These are phyloP conservation scores for Gallinago media DNA, from an alignment of 2,113 vertebrate species.

Conservation along the genomic window DNA sequence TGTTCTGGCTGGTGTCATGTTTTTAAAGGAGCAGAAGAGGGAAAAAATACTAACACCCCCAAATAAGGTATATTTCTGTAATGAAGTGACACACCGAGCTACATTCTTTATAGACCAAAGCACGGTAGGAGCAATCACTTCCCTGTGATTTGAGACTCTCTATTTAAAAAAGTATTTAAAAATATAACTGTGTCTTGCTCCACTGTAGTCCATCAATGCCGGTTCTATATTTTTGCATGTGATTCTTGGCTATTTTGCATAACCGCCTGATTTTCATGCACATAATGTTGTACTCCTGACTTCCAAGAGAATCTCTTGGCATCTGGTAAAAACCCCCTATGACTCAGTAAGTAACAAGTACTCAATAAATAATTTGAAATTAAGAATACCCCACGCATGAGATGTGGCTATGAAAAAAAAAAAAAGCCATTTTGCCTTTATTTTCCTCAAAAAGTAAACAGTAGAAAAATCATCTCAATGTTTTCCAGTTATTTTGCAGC, in stretches of 20 bases:
- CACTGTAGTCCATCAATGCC: not conserved
- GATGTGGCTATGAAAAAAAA: not conserved
- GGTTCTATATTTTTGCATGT: constrained; percentile 16
- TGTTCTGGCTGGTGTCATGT: not conserved
- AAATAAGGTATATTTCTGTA: not conserved
- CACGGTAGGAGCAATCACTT: not conserved
- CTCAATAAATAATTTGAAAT: constrained; percentile 43
- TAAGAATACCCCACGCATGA: not conserved
- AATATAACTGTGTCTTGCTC: not conserved
- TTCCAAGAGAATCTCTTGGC: constrained; percentile 21
- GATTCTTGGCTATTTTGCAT: constrained; percentile 14
- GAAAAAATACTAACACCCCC: not conserved
- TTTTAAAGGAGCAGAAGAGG: not conserved
- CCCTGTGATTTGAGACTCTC: not conserved
- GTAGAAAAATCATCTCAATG: not conserved
- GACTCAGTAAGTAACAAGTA: not conserved
- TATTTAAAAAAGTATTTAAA: not conserved
- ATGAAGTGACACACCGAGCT: not conserved
- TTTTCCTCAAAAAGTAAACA: constrained; percentile 20
- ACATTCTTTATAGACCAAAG: not conserved
- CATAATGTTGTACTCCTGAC: not conserved
- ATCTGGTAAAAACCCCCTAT: not conserved
- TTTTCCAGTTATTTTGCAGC: not conserved
- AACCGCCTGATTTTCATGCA: not conserved
- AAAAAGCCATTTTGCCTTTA: not conserved